Base-by-base conservation (phyloP, 2,888 invertebrate genomes). In the Dryobota labecula region DNA sequence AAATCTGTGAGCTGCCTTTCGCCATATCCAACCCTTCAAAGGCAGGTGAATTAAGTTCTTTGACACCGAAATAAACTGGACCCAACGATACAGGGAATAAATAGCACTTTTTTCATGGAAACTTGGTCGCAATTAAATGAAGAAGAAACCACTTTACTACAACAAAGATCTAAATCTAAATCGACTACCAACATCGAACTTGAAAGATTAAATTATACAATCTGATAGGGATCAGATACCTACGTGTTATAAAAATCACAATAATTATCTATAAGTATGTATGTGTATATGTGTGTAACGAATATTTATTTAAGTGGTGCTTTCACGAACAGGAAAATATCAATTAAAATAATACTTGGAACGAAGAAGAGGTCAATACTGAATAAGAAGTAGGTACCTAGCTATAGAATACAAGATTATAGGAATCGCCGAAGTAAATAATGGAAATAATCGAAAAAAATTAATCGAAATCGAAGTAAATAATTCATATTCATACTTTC, bases 221-320 rank as follows among this genome's bases (percentile, higher is more conserved):
- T 57, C 24, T 41, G 88, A 87, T 87, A 77, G 83, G 69, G 68
- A 85, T 70, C 45, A 41, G 20, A 73, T 62, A 60, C 51, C 54
- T 68, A 73, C 74, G 77, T 75, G 85, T 83, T 86, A 81, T 87
- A 88, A 88, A 90, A 90, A 89, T 90, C 89, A 87, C 83, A 84
- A 63, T 82, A 71, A 86, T 86, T 72, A 86, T 84, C 84, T 79
- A 36, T 78, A 33, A 18, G 20, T 18, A 20, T 24, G 30, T 57
- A 33, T 72, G 49, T 47, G 57, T 6, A 53, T 43, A 57, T 8
- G n/a, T 58, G n/a, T n/a, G n/a, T n/a, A n/a, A 13, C 13, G 45
- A 24, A 47, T 27, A 38, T n/a, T 18, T 54, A 60, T 41, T 53
- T 7, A 15, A 54, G 18, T 60, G 49, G 57, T 41, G 30, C 13